Evolutionary conservation across 2,888 invertebrate genomes (phyloP), one percentile per base, ranked within the genome.

Genomic region (Oeneis ivallda): DNA sequence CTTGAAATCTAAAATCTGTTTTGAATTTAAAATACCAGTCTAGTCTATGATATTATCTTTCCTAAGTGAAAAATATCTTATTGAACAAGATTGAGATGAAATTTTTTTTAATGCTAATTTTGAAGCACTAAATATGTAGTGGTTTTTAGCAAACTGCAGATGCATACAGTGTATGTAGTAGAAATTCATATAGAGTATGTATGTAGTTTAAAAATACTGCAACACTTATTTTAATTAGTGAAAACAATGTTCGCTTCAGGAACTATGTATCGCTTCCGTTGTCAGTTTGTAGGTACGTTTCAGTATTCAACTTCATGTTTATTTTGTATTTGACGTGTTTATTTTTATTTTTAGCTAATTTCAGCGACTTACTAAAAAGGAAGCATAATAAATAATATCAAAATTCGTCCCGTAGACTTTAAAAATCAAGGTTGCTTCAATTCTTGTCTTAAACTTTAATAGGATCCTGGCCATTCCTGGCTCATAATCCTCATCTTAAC

Each of bases 201-300:
- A n/a, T n/a, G n/a, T 43, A 43, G 41, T 43, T 11, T 50, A 32
- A 53, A 11, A 43, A 52, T 53, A 15, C 13, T 41, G 52, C 37
- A 50, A 15, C 53, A 32, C 39, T 39, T 57, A 47, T 63, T 37
- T 57, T 53, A 62, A 64, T 58, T 50, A 64, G 69, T 69, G 66
- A 64, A 69, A 69, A 62, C 58, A 62, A 59, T 59, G 61, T 49
- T 54, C 19, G 56, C 58, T 56, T 45, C 60, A 67, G 34, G 45
- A 17, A 17, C 41, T 60, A 50, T 26, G 26, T 32, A 39, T 26
- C 54, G 63, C 69, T 69, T 69, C 69, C 67, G 62, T 62, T 47
- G 64, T 62, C 62, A 66, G 64, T 61, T 61, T 37, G 39, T n/a
- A n/a, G n/a, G n/a, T 50, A 60, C 43, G n/a, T 32, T 49, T 10